A percentile compares a stretch with the other conserved stretches of the same genome.
Conservation (phyloP, 1,140 invertebrate species). For the Papilio polytes region DNA sequence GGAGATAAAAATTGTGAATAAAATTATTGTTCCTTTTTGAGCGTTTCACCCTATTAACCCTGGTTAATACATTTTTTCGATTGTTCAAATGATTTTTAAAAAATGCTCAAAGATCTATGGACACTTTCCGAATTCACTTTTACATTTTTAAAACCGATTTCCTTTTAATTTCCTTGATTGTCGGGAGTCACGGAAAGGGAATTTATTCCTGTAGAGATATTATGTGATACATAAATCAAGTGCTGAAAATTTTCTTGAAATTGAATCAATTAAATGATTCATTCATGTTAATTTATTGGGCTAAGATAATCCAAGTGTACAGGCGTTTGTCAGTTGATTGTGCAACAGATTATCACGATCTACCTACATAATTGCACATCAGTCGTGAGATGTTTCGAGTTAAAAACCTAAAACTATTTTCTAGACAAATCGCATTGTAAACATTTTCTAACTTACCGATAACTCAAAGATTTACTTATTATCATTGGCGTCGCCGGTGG, state of each 20-base stretch:
- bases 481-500: no score
- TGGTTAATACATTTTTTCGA: background rate
- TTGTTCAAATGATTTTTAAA: background rate
- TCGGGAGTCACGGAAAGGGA: background rate
- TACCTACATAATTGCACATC: background rate
- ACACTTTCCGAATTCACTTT: background rate
- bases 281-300: background rate
- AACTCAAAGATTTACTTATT: no score
- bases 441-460: background rate
- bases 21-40: background rate
- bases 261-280: background rate
- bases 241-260: background rate
- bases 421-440: background rate
- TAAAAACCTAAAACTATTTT: background rate
- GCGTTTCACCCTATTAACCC: background rate
- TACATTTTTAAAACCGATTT: background rate
- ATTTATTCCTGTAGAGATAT: no score
- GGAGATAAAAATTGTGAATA: background rate
- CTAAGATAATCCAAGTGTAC: background rate
- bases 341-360: conserved; percentile 13
- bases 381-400: background rate
- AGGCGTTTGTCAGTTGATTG: background rate
- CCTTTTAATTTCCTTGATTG: background rate
- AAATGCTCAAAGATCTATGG: background rate
- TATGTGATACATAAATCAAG: no score